Percentiles rank a stretch among this genome's conserved stretches.
phyloP scores from a whole-genome alignment of 2,888 invertebrate species.

The Pyrochroa serraticornis region DNA sequence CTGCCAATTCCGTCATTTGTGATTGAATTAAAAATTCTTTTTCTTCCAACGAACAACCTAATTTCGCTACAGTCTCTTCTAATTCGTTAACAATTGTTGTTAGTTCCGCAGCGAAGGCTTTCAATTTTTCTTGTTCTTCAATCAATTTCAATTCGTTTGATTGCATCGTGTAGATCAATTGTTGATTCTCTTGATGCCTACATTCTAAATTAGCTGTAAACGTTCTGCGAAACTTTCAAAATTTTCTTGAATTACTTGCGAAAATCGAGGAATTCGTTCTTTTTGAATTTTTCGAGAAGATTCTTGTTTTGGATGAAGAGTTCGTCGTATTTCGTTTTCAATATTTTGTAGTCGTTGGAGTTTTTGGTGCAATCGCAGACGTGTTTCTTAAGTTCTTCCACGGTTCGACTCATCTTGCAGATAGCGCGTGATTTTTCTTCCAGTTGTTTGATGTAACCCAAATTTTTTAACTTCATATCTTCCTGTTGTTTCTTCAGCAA shows the following conservation, averaged over 20 bases:
- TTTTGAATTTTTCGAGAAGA: slow-evolving; percentile 1
- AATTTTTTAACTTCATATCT: slow-evolving; percentile 1
- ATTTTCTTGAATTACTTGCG: slow-evolving; percentile 3
- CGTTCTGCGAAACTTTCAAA: not conserved
- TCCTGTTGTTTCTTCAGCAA: not conserved
- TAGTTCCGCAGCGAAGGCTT: not conserved
- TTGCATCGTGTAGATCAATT: not conserved
- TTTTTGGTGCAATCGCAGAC: not conserved
- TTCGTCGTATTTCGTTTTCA: slow-evolving; percentile 3
- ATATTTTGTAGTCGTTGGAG: not conserved
- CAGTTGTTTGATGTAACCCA: not conserved
- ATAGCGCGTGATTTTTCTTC: not conserved
- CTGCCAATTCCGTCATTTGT: slow-evolving; percentile 2
- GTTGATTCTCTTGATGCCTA: not conserved
- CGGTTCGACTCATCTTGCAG: not conserved
- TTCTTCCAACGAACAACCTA: not conserved
- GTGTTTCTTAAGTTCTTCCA: slow-evolving; percentile 1
- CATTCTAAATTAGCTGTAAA: slow-evolving; percentile 9
- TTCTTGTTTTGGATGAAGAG: slow-evolving; percentile 1
- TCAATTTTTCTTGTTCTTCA: not conserved
- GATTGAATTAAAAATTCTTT: slow-evolving; percentile 10
- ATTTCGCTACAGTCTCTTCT: not conserved
- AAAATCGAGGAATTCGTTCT: not conserved
- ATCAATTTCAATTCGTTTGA: not conserved
- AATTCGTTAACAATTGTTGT: not conserved